Evolutionary conservation across 2,797 vertebrate species (phyloP), one percentile per base, ranked within the genome.

Genomic region (Sandelia bainsii): DNA sequence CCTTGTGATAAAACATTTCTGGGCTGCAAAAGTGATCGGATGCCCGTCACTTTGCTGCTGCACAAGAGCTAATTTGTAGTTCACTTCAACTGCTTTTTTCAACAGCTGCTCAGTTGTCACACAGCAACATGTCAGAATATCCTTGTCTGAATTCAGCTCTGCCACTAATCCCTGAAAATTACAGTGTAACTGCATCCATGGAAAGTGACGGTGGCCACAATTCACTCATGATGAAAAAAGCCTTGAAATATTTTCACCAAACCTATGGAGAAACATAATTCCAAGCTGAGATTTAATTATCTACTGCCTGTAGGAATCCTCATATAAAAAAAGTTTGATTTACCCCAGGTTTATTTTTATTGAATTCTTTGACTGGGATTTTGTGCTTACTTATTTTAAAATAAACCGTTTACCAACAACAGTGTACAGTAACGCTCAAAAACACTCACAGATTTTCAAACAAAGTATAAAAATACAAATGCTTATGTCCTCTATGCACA

Each of bases 81-180:
- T 76, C 13, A 56, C 66, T 77, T 74, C 34, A 69, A 69, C 63
- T 67, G 29, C 59, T 87, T 89, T 75, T 87, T 81, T 73, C 32
- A 72, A 80, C 87, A 84, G 82, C 75, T 80, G 75, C 75, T 83
- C 75, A 70, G 71, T 72, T 72, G 64, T 85, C 65, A 37, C 63
- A 70, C 77, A 75, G 88, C 79, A 77, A 72, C 60, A 49, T 77
- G 74, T 83, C 86, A 86, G 69, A 51, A 79, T 70, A 79, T 51
- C 66, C 39, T 69, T 70, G 87, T 87, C 90, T 91, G 84, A 84
- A 86, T 83, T 87, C 71, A 49, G 84, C 87, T 88, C 80, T 71
- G 79, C 81, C 83, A 87, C 88, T 93, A 93, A 95, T 93, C 90
- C 90, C 76, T 87, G 86, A 85, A 94, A 94, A 94, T 94, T 90